Percentiles rank a stretch among this genome's conserved stretches.
Conservation (phyloP, 2,113 vertebrate genomes). For the Trogon surrucura region DNA sequence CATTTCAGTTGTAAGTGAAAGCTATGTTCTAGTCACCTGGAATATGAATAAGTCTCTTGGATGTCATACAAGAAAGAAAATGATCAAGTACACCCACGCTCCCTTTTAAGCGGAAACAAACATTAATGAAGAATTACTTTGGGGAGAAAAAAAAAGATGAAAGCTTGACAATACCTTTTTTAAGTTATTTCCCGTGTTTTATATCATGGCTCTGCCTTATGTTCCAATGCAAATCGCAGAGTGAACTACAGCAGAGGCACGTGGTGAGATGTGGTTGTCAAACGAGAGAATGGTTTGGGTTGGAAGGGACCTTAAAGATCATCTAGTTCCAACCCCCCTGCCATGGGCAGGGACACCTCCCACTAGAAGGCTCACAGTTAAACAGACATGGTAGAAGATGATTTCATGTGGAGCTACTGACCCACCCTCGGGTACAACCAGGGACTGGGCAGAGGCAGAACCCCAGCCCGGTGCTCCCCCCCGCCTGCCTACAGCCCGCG, state of each 20-base stretch:
- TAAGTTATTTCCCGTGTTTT: background rate
- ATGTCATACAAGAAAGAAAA: background rate
- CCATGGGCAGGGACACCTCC: too few relatives aligned
- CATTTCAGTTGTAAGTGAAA: background rate
- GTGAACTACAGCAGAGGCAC: background rate
- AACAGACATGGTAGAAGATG: background rate
- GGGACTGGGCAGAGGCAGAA: rapidly evolving
- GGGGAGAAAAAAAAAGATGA: rapidly evolving
- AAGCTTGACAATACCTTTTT: background rate
- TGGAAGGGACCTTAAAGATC: too few relatives aligned
- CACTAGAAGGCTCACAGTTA: background rate
- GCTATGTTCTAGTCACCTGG: background rate
- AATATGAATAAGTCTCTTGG: background rate
- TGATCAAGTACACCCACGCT: background rate
- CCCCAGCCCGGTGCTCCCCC: background rate
- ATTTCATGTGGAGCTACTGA: background rate
- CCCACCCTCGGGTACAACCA: background rate
- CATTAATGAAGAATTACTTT: background rate
- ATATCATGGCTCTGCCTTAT: rapidly evolving
- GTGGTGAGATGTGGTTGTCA: rapidly evolving
- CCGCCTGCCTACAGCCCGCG: rapidly evolving
- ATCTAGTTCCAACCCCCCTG: too few relatives aligned
- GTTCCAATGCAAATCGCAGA: rapidly evolving
- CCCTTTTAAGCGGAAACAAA: background rate
- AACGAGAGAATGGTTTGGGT: too few relatives aligned